A percentile compares a stretch with the other conserved stretches of the same genome.
Conservation (phyloP, 2,888 invertebrate genomes). For the Lumbricus terrestris region DNA sequence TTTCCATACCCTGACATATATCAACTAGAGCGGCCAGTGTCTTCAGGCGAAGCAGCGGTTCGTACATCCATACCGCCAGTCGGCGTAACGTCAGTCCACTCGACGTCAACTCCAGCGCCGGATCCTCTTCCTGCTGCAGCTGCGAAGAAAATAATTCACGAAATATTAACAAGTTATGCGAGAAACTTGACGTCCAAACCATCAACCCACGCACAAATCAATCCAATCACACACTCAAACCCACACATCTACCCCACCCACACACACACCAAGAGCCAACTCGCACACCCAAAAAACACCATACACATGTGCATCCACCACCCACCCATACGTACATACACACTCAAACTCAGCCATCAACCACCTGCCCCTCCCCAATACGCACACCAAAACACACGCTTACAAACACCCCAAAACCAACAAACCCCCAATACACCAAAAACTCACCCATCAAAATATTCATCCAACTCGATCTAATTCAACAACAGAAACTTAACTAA, state of each 20-base stretch:
- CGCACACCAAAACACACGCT: too few species aligned
- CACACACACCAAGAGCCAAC: too few species aligned
- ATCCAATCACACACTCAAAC: too few species aligned
- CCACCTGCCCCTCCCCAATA: too few species aligned
- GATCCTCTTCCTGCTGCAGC: slow-evolving; percentile 20
- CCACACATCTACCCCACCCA: too few species aligned
- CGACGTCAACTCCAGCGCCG: slow-evolving; percentile 25
- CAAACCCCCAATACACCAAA: too few species aligned
- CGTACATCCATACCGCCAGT: slow-evolving; percentile 78
- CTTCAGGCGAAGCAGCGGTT: slow-evolving; percentile 77
- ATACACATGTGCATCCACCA: too few species aligned
- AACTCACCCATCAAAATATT: neutral
- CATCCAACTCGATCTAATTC: neutral
- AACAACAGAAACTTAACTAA: neutral
- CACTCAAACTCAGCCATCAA: too few species aligned
- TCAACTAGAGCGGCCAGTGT: slow-evolving; percentile 81
- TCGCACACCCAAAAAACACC: too few species aligned
- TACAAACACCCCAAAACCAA: too few species aligned
- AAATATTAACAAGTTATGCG: neutral
- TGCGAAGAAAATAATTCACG: neutral
- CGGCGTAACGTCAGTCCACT: slow-evolving; percentile 68
- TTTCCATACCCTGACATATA: slow-evolving; percentile 68
- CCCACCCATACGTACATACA: too few species aligned
- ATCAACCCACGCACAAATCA: neutral
- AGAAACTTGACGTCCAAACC: neutral